phyloP scores from a whole-genome alignment of 2,113 vertebrate genomes.

The Crotophaga sulcirostris region DNA sequence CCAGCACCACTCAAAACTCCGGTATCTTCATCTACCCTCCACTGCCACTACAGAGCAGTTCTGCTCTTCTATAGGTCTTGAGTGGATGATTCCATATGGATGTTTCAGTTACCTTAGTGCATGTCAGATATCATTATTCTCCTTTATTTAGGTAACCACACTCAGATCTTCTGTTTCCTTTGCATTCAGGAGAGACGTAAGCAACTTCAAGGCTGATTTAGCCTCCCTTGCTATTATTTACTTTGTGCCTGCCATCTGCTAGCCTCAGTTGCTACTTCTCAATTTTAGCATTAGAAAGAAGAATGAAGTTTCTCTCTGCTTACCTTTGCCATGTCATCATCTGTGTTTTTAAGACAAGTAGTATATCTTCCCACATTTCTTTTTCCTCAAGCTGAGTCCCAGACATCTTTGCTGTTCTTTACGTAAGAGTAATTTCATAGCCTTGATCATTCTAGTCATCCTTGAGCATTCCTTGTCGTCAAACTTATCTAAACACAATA shows the following conservation, averaged over 20 bases:
- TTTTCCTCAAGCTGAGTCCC: neutral
- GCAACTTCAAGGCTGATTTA: neutral
- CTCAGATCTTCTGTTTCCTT: neutral
- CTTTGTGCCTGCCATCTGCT: neutral
- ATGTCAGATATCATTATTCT: neutral
- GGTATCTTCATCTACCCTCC: neutral
- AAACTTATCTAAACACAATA: neutral
- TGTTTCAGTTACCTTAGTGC: neutral
- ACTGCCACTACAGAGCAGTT: neutral
- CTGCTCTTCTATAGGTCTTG: neutral
- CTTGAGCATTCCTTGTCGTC: neutral
- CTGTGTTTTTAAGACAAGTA: neutral
- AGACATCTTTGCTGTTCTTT: neutral
- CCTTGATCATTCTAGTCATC: neutral
- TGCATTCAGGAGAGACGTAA: neutral
- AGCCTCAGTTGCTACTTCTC: neutral
- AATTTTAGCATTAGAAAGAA: neutral
- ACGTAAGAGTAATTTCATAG: neutral
- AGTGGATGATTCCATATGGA: neutral
- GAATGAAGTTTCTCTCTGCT: neutral
- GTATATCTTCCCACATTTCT: accelerated
- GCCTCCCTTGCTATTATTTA: neutral
- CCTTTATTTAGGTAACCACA: neutral
- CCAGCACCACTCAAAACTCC: neutral
- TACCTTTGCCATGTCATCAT: neutral